Base-by-base conservation (phyloP, 30 jellyfish, hydroid and myxozoan genomes). In the Cassiopea xamachana region DNA sequence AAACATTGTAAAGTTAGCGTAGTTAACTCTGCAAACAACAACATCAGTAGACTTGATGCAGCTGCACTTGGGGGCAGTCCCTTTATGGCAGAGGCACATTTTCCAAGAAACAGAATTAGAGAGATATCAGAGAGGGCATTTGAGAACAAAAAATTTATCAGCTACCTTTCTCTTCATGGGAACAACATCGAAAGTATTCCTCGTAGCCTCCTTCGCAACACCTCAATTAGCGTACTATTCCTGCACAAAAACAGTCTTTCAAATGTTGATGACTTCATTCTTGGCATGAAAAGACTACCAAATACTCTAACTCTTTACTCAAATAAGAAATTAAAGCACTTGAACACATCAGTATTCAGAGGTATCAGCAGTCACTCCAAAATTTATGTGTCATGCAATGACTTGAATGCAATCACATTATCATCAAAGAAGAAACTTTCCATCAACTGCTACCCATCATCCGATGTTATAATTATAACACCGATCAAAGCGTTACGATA, bases 251-350 rank as follows among this genome's bases (percentile, higher is more conserved):
- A 81, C 69, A 58, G 60, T 1, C 48, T 89, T 2, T 46, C 73
- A 19, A 59, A 68, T 15, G 62, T 81, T 46, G 27, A 50, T 46
- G 86, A 88, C 55, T 83, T 75, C n/a, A 48, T 89, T 9, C 77
- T 71, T 70, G 86, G 67, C 82, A 89, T 89, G 78, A 72, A 13
- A 4, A n/a, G 4, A 45, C 75, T 82, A 6, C 96, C 96, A 2
- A 17, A 8, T 15, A 43, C 2, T 44, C 19, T 89, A 19, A 14
- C 80, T n/a, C 84, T 89, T 1, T 79, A 49, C 60, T 43, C 67
- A 27, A 89, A 87, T 58, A 71, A 71, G 45, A 44, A 27, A 0
- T 74, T 87, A 12, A 47, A 1, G 76, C 9, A n/a, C 2, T 2
- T 87, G 7, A 87, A 48, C 8, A 64, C 17, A 39, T 1, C 50